Evolutionary conservation across 2,797 vertebrate species (phyloP), one percentile per base, ranked within the genome.

Genomic region (Diplodus puntazzo): DNA sequence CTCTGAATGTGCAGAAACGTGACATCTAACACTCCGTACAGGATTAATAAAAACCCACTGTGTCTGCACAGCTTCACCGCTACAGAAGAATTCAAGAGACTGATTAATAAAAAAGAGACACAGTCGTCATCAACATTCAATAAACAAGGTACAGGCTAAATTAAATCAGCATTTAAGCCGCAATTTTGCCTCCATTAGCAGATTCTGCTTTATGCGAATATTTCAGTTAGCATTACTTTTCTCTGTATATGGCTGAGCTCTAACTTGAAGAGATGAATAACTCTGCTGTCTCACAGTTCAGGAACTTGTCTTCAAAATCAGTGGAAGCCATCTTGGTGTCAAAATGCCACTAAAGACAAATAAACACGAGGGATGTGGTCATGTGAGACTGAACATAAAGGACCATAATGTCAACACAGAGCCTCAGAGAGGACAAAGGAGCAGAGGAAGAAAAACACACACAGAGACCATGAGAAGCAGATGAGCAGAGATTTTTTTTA

Each of bases 401-500:
- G 39, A 5, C 43, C 46, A 48, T 20, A 16, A 30, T 1, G 48
- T 79, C 69, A 68, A 68, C 66, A 62, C 3, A 2, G 27, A 43
- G 52, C 45, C 45, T 64, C 54, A 16, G 39, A 58, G 52, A 39
- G 45, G 25, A 4, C 53, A 30, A 58, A 66, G n/a, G 46, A 20
- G n/a, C 43, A 3, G 42, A 43, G 46, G 39, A 45, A 63, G 42
- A 39, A 11, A 61, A 69, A 76, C 0, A 25, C 3, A 77, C n/a
- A 46, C 18, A 49, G 6, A 49, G 43, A 20, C 18, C 39, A 17
- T 23, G 54, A 70, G 23, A 71, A 66, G 2, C 64, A 60, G 60
- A 81, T 2, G 63, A 27, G 65, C 30, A 20, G 45, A 52, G 42
- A 7, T 0, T 34, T 34, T 34, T 39, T 39, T 88, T 92, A 99